Evolutionary conservation across 2,113 vertebrate genomes (phyloP).

Genomic region (Aspiorhynchus laticeps): DNA sequence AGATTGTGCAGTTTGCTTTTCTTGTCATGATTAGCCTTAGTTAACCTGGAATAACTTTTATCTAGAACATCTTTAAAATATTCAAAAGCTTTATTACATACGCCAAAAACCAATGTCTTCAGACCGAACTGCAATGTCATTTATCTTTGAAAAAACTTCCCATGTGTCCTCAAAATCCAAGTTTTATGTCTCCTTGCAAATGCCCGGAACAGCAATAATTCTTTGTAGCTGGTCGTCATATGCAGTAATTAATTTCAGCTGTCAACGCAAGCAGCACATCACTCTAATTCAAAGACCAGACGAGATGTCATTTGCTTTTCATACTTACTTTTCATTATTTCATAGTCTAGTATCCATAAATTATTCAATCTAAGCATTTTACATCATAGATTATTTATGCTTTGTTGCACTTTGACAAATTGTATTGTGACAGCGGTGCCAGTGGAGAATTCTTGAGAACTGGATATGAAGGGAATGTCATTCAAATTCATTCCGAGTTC

Average conservation of each 20-base stretch:
- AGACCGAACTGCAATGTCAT: background rate
- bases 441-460: conserved; percentile 20
- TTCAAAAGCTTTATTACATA: background rate
- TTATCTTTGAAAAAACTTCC: background rate
- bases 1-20: background rate
- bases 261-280: conserved; percentile 17
- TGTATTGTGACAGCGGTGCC: conserved; percentile 24
- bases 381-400: conserved; percentile 29
- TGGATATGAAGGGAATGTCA: conserved; percentile 23
- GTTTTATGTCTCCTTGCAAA: background rate
- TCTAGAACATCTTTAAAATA: background rate
- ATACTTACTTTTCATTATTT: conserved; percentile 40
- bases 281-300: conserved; percentile 23
- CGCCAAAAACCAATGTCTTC: background rate
- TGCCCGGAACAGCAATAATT: background rate
- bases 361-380: conserved; percentile 27
- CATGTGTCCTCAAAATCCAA: background rate
- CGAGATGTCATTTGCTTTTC: conserved; percentile 14
- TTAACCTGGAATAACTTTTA: background rate
- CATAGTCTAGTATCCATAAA: conserved; percentile 37
- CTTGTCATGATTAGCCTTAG: background rate
- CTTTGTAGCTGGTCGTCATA: background rate
- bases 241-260: conserved; percentile 26
- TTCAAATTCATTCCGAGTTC: conserved; percentile 19
- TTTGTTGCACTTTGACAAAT: conserved; percentile 36